These are phyloP conservation scores for Gopherus flavomarginatus DNA, from an alignment of 2,113 vertebrate genomes.

Conservation along the genomic window DNA sequence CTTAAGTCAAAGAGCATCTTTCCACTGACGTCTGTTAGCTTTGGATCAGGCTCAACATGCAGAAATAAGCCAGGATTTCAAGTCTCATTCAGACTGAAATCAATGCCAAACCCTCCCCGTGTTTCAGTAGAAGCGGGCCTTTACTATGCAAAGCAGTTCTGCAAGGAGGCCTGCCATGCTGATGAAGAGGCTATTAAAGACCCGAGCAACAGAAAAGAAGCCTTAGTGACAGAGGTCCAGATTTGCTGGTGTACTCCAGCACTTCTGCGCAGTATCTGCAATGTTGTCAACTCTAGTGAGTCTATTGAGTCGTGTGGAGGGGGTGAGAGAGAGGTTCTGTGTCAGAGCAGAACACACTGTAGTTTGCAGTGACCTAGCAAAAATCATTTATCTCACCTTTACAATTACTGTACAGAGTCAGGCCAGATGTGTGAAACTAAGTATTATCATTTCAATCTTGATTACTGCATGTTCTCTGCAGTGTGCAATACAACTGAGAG, in stretches of 20 bases:
- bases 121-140: background rate
- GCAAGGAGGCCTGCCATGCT: background rate
- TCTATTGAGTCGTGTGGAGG: too few relatives aligned
- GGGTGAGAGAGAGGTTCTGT: too few relatives aligned
- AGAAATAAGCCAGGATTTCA: background rate
- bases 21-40: background rate
- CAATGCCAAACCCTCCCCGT: background rate
- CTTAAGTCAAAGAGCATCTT: background rate
- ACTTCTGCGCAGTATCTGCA: background rate
- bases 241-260: background rate
- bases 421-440: background rate
- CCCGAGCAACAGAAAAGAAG: background rate
- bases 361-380: background rate
- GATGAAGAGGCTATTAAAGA: background rate
- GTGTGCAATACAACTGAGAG: background rate
- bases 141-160: background rate
- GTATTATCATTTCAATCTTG: background rate
- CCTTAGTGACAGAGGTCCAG: background rate
- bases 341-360: too few relatives aligned
- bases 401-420: background rate
- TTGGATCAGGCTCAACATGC: background rate
- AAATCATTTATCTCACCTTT: background rate
- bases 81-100: background rate
- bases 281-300: background rate
- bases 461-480: background rate